Base-by-base conservation (phyloP, 2,888 invertebrate genomes). In the Aphodius granarius region DNA sequence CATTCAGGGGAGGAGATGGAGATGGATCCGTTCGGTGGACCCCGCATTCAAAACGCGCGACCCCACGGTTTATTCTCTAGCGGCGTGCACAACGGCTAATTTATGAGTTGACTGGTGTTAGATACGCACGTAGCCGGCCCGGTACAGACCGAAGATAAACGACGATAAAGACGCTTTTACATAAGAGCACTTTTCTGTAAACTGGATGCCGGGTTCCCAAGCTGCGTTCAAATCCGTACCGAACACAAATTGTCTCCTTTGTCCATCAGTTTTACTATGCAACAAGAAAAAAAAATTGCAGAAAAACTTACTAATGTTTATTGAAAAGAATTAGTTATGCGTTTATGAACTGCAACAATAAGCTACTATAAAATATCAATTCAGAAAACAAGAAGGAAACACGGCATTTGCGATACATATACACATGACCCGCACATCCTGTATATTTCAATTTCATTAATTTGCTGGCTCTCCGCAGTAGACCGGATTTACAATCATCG, bases 81-180 rank as follows among this genome's bases (percentile, higher is more conserved):
- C 43, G 43, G 43, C 43, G 43, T 43, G 43, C 43, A 43, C 43
- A 43, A 43, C 43, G 43, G 43, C 43, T 43, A 43, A 83, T 83
- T 83, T 83, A 83, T 83, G 81, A 82, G 80, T 81, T 81, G 82
- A 81, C 81, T 82, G 80, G 82, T 80, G 82, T 81, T 82, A 83
- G 83, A 83, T 84, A 83, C 82, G 84, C 83, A 83, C 83, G 83
- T 83, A 83, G 79, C 70, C 73, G 43, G 43, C 43, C 43, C 13
- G 43, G 43, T 43, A 43, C 21, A 80, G 81, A 81, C 79, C 68
- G 80, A 79, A 80, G 82, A 82, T 82, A 82, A 84, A 83, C 79
- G 79, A 78, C 80, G 83, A 83, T 83, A 83, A 83, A 81, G 83
- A 80, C 79, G 83, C 82, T 81, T 82, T 83, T 81, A 82, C 82